phyloP scores from a whole-genome alignment of 2,113 vertebrate genomes.

The Notarius lentiginosus region DNA sequence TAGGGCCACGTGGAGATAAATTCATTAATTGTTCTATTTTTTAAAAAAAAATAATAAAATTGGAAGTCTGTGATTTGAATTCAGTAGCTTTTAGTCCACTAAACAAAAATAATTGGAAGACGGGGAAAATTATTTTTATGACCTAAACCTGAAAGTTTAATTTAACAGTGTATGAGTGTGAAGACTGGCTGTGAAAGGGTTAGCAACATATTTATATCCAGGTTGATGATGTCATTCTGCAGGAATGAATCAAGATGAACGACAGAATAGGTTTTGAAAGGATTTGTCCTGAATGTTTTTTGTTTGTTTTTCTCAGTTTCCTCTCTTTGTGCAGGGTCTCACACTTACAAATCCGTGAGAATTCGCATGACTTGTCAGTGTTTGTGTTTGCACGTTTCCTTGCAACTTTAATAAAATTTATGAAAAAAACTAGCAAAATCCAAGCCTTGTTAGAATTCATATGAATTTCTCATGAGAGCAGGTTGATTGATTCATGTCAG shows the following conservation, averaged over 20 bases:
- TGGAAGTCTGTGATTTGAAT: too few relatives aligned
- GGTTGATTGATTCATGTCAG: background rate
- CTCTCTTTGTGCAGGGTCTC: background rate
- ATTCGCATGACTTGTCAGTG: background rate
- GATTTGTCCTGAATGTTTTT: background rate
- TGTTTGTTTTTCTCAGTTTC: background rate
- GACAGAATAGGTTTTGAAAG: slow-evolving; percentile 12
- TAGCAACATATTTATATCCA: slow-evolving; percentile 42
- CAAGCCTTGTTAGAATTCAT: background rate
- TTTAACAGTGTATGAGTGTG: background rate
- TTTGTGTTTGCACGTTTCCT: background rate
- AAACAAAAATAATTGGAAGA: too few relatives aligned
- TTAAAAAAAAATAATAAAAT: too few relatives aligned
- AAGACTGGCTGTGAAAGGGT: background rate
- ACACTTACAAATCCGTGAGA: slow-evolving; percentile 8
- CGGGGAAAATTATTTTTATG: too few relatives aligned
- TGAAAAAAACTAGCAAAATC: background rate
- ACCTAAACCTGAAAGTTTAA: too few relatives aligned
- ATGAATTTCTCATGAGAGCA: background rate
- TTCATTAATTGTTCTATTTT: too few relatives aligned
- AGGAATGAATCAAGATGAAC: slow-evolving; percentile 16
- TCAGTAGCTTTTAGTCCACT: too few relatives aligned
- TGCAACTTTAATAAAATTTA: background rate
- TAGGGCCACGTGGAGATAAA: too few relatives aligned
- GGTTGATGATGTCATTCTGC: slow-evolving; percentile 28